phyloP scores from a whole-genome alignment of 1,140 invertebrate genomes.

The Drosophila dunni region DNA sequence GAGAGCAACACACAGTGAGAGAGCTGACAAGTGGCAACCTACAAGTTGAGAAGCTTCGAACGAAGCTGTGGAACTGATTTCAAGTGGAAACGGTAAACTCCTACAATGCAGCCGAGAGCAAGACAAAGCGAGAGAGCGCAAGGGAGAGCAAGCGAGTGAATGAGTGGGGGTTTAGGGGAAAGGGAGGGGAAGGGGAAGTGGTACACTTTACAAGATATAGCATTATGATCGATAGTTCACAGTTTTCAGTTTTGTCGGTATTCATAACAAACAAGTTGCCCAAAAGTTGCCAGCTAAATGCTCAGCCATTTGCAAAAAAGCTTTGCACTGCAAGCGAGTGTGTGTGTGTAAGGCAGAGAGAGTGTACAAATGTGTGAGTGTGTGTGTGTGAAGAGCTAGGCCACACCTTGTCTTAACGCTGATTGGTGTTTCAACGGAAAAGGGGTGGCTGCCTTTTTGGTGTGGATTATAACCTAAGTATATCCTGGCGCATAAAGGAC shows the following conservation, averaged over 20 bases:
- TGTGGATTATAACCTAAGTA: slow-evolving; percentile 80
- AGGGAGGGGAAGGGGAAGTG: background rate
- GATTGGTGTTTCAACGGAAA: slow-evolving; percentile 74
- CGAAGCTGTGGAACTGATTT: slow-evolving; percentile 34
- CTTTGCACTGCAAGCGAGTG: background rate
- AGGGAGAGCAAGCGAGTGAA: background rate
- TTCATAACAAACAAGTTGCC: slow-evolving; percentile 14
- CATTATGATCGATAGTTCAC: slow-evolving; percentile 27
- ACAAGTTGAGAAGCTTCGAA: slow-evolving; percentile 20
- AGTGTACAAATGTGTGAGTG: slow-evolving; percentile 12
- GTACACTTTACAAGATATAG: slow-evolving; percentile 29
- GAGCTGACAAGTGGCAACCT: slow-evolving; percentile 18
- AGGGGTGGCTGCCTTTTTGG: slow-evolving; percentile 67
- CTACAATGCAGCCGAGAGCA: slow-evolving; percentile 44
- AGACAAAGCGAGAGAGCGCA: slow-evolving; percentile 1
- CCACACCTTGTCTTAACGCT: slow-evolving; percentile 81
- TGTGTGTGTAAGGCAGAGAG: slow-evolving; percentile 10
- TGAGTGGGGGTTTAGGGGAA: background rate
- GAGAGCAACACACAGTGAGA: slow-evolving; percentile 38
- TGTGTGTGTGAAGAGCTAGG: slow-evolving; percentile 45
- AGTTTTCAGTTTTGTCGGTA: slow-evolving; percentile 17
- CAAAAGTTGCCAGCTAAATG: slow-evolving; percentile 10
- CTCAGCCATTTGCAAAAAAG: slow-evolving; percentile 62
- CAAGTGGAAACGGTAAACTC: slow-evolving; percentile 80
- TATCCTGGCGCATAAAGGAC: slow-evolving; percentile 66